Percentiles rank a stretch among this genome's conserved stretches.
Evolutionary conservation across 2,797 vertebrate species (phyloP).

Genomic region (Gorsachius magnificus): DNA sequence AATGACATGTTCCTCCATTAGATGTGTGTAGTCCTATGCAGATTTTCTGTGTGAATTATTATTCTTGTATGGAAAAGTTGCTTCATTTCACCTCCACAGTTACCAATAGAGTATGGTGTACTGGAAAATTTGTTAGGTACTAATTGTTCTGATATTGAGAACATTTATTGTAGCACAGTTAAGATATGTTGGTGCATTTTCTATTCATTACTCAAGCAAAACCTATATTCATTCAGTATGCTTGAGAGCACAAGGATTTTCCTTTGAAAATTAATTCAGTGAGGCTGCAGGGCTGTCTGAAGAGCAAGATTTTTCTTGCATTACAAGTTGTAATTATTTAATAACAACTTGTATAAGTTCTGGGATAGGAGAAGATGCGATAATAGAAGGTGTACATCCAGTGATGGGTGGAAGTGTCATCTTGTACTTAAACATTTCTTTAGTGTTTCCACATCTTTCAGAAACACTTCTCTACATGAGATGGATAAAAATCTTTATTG

Average conservation of each 20-base stretch:
- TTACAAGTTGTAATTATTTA: not conserved
- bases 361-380: not conserved
- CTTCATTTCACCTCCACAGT: not conserved
- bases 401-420: not conserved
- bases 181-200: not conserved
- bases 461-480: not conserved
- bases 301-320: not conserved
- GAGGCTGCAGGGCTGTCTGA: not conserved
- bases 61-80: not conserved
- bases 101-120: not conserved
- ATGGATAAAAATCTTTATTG: not conserved
- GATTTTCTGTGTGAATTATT: not conserved
- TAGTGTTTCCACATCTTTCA: not conserved
- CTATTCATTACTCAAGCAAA: not conserved
- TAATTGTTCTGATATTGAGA: not conserved
- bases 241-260: not conserved
- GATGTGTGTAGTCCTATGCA: not conserved
- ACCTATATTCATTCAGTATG: not conserved
- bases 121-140: not conserved
- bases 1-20: not conserved
- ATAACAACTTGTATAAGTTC: not conserved
- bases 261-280: not conserved
- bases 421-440: not conserved
- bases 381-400: not conserved
- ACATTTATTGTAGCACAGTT: not conserved